Percentiles rank a stretch among this genome's conserved stretches.
phyloP scores from a whole-genome alignment of 2,113 vertebrate genomes.

The Seriola quinqueradiata region DNA sequence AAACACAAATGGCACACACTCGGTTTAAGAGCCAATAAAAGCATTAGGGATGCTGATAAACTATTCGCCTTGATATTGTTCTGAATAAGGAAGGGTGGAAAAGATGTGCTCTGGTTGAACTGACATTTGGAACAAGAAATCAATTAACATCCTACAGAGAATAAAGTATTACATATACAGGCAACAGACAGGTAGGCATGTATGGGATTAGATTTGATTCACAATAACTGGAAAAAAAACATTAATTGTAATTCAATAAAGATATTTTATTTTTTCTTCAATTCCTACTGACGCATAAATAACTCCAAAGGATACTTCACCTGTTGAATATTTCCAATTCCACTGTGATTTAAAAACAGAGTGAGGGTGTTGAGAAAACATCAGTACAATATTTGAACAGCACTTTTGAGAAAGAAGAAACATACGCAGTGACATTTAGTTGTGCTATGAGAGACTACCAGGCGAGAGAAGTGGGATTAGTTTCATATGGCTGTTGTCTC shows the following conservation, averaged over 20 bases:
- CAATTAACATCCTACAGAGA: background rate
- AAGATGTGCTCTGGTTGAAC: background rate
- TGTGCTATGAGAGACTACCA: background rate
- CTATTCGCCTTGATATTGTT: background rate
- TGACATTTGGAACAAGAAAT: background rate
- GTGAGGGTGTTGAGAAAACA: background rate
- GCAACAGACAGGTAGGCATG: too few relatives aligned
- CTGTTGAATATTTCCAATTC: background rate
- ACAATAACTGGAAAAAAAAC: too few relatives aligned
- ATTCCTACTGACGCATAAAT: too few relatives aligned
- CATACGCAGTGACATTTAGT: background rate
- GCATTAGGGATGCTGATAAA: constrained; percentile 17
- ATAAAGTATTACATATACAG: background rate
- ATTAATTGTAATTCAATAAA: too few relatives aligned
- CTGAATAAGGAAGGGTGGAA: background rate
- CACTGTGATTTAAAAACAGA: background rate
- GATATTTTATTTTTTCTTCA: too few relatives aligned
- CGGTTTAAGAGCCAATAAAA: constrained; percentile 16
- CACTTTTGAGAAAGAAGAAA: background rate
- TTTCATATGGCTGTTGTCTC: constrained; percentile 22
- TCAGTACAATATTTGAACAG: background rate
- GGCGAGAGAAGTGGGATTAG: constrained; percentile 50
- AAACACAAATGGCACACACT: constrained; percentile 26
- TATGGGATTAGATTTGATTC: too few relatives aligned
- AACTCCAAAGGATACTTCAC: too few relatives aligned